Evolutionary conservation across 2,797 vertebrate species (phyloP), one percentile per base, ranked within the genome.

Genomic region (Manis javanica): DNA sequence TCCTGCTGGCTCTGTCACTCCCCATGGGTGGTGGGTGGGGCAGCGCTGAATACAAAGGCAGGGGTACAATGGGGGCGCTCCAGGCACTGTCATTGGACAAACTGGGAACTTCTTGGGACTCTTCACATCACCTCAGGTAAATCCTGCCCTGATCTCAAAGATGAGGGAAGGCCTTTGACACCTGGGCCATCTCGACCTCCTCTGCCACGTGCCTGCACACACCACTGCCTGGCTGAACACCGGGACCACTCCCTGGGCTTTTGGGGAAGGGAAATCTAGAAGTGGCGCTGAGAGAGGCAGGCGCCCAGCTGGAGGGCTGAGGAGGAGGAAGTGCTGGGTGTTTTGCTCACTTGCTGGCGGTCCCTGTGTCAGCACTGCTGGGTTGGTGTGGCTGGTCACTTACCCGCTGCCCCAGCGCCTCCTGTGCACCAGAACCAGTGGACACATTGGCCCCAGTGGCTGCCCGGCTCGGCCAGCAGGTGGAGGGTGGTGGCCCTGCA

Each of bases 401-500:
- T 96, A 96, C 90, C 96, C 91, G 97, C 97, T 68, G 92, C 93
- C 97, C 5, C 90, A 95, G 91, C 63, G 90, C 94, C 98, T 98
- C 98, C 97, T 96, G 96, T 93, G 98, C 69, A 9, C 75, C 63
- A 46, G 69, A 83, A 5, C 83, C 68, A 77, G 79, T 1, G 2
- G 24, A 74, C 46, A 7, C 23, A 6, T 74, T 84, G 84, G 59
- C 31, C 31, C 3, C 15, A 39, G 16, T 0, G 19, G 82, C 37
- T 34, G 16, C 96, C 96, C 97, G 90, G 34, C 92, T 98, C 23
- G 82, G 96, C 37, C 93, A 97, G 97, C 97, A 95, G 98, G 98
- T 98, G 91, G 89, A 97, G 49, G 61, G 34, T 96, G 96, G 94
- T 97, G 98, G 98, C 97, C 97, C 97, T 95, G 97, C 94, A 95